Evolutionary conservation across 2,113 vertebrate species (phyloP), one percentile per base, ranked within the genome.

Genomic region (Planiliza haematocheilus): DNA sequence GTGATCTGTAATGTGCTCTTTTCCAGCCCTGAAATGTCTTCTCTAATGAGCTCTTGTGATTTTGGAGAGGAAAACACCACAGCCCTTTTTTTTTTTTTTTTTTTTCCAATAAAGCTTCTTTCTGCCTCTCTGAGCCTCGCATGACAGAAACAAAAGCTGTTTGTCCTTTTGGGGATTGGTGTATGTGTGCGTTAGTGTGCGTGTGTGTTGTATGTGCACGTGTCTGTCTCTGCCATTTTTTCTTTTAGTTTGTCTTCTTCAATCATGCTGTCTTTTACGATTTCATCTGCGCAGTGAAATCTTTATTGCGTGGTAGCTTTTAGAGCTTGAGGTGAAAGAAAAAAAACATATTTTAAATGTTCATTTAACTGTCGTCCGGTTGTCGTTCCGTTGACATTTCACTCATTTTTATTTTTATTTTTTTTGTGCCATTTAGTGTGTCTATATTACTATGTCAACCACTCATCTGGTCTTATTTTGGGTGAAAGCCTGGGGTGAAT

Each of bases 101-200:
- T n/a, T n/a, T 89, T 92, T 93, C 91, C 91, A 92, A 91, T 89
- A 91, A 94, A 88, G 88, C 89, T 85, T 80, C 82, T 86, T 82
- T 91, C 88, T 77, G 84, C 88, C 71, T 90, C 83, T 90, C 81
- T 59, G 83, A 90, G 76, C 87, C 83, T 88, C 1, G 87, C 88
- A 91, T 84, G 88, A 90, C 79, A 91, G 84, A 90, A 91, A 93
- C 89, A 93, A 93, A 92, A 87, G 90, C 89, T 91, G 87, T 92
- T 93, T 93, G 91, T 93, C 86, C 87, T 91, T 89, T 77, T 88
- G 84, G 81, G 84, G 79, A 81, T 79, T 67, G 63, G 66, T 73
- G 80, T 20, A 67, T 77, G 49, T 50, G 64, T 49, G 66, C 58
- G 51, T 72, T 50, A 69, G 42, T 70, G 53, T 59, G 59, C 42